Evolutionary conservation across 2,888 invertebrate genomes (phyloP).

Genomic region (Melangyna quadrimaculata): DNA sequence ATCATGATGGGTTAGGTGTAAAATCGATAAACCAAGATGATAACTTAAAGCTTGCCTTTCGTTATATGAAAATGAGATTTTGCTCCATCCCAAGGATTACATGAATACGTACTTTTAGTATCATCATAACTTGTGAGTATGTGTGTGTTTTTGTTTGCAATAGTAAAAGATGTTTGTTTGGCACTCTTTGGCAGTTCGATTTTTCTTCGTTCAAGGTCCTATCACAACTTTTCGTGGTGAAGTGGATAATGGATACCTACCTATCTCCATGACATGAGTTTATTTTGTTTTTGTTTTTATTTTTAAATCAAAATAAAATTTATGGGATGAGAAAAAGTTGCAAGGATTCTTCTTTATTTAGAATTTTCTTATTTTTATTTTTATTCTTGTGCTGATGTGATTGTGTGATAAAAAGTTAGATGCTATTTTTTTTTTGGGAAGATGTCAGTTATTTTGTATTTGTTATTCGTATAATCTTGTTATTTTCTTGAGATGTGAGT

Average conservation of each 20-base stretch:
- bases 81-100: conserved; percentile 42
- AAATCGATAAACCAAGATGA: conserved; percentile 63
- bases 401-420: conserved; percentile 57
- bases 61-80: conserved; percentile 36
- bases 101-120: conserved; percentile 44
- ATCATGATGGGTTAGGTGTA: conserved; percentile 37
- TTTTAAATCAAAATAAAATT: conserved; percentile 15
- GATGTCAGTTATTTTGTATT: conserved; percentile 30
- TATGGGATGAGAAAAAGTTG: conserved; percentile 56
- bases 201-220: conserved; percentile 67
- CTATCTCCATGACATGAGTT: neutral
- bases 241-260: conserved; percentile 9
- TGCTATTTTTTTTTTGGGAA: conserved; percentile 15
- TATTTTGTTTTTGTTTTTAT: neutral
- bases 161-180: conserved; percentile 56
- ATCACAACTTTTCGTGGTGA: conserved; percentile 49
- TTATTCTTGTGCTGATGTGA: neutral
- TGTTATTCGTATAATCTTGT: conserved; percentile 22
- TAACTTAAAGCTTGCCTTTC: conserved; percentile 47
- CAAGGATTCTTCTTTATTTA: conserved; percentile 47
- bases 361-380: neutral
- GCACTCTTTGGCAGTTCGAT: conserved; percentile 63
- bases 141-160: neutral
- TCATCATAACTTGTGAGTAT: neutral
- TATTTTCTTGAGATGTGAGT: conserved; percentile 39